phyloP scores from a whole-genome alignment of 2,113 vertebrate genomes.

The human region GRCh38 chr6:47147001-47147500 shows the following conservation, averaged over 20 bases:
- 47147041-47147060: background rate
- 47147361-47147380: background rate
- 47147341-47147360: background rate
- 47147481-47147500: background rate
- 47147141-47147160: background rate
- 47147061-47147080: background rate
- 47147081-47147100: background rate
- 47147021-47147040: background rate
- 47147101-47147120: background rate
- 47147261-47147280: background rate
- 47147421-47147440: background rate
- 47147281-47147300: background rate
- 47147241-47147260: background rate
- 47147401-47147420: background rate
- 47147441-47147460: background rate
- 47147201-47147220: background rate
- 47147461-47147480: background rate
- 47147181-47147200: background rate
- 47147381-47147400: background rate
- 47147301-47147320: background rate
- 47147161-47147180: background rate
- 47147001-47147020: background rate
- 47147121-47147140: background rate
- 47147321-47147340: background rate
- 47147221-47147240: conserved; percentile 4